Evolutionary conservation across 2,113 vertebrate species (phyloP).

Genomic region (Phycodurus eques): DNA sequence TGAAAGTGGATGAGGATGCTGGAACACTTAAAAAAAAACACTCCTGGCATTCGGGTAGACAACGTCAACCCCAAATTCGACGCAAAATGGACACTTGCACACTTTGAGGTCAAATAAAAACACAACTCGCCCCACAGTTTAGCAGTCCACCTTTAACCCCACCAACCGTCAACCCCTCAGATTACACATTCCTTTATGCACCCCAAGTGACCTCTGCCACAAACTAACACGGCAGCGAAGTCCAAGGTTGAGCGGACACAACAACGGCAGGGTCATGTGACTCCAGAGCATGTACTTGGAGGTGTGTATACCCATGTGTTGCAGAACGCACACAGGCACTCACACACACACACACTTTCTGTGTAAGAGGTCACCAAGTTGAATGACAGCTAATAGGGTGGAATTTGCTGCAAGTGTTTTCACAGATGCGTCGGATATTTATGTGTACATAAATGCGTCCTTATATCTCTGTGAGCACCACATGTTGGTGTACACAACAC

Average conservation of each 20-base stretch:
- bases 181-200: conserved; percentile 38
- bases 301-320: conserved; percentile 24
- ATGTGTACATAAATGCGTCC: neutral
- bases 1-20: conserved; percentile 52
- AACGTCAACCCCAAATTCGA: neutral
- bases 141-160: neutral
- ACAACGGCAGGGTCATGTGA: conserved; percentile 36
- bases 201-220: conserved; percentile 34
- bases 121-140: neutral
- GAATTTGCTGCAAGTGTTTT: conserved; percentile 22
- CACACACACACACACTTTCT: conserved; percentile 19
- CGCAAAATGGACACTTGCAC: neutral
- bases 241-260: conserved; percentile 47
- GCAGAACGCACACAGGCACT: conserved; percentile 14
- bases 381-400: conserved; percentile 14
- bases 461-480: neutral
- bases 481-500: neutral
- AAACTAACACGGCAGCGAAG: conserved; percentile 34
- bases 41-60: conserved; percentile 12
- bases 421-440: conserved; percentile 8
- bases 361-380: conserved; percentile 36
- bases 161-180: neutral
- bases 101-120: neutral
- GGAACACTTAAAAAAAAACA: conserved; percentile 43
- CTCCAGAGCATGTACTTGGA: neutral